Base-by-base conservation (phyloP, 2,888 invertebrate genomes). In the Scelioninae gen. 2 region DNA sequence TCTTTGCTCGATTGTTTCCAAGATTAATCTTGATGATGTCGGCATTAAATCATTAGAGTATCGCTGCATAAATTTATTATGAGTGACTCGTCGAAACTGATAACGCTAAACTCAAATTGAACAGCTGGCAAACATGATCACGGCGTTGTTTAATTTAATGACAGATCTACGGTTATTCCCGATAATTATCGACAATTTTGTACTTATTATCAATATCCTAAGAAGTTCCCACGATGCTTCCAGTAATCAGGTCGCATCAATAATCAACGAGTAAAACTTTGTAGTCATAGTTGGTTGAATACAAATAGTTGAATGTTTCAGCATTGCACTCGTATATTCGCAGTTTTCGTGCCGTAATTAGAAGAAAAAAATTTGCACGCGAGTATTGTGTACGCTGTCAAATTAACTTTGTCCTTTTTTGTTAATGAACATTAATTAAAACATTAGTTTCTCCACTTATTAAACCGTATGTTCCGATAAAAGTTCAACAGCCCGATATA, bases 161-260 rank as follows among this genome's bases (percentile, higher is more conserved):
- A 22, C 22, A n/a, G n/a, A n/a, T n/a, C n/a, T n/a, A n/a, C n/a
- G n/a, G n/a, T n/a, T n/a, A n/a, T n/a, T n/a, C n/a, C n/a, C n/a
- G n/a, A n/a, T n/a, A n/a, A n/a, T n/a, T n/a, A n/a, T n/a, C n/a
- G n/a, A n/a, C n/a, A n/a, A n/a, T n/a, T n/a, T n/a, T n/a, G n/a
- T n/a, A n/a, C n/a, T n/a, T n/a, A n/a, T n/a, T n/a, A n/a, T n/a
- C n/a, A n/a, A n/a, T n/a, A n/a, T n/a, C n/a, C n/a, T n/a, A 46
- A 58, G 58, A 58, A 58, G 9, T 39, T 37, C 2, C 11, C 43
- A 16, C 28, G 60, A 48, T 11, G 16, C 16, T 37, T 60, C 45
- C 19, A 58, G 25, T 64, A 64, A 64, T 64, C 52, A 53, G 63
- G 63, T 43, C 63, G 63, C 63, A 53, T 64, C 63, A 52, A 64